Evolutionary conservation across 2,888 invertebrate species (phyloP).

Genomic region (Ctenicera cuprea): DNA sequence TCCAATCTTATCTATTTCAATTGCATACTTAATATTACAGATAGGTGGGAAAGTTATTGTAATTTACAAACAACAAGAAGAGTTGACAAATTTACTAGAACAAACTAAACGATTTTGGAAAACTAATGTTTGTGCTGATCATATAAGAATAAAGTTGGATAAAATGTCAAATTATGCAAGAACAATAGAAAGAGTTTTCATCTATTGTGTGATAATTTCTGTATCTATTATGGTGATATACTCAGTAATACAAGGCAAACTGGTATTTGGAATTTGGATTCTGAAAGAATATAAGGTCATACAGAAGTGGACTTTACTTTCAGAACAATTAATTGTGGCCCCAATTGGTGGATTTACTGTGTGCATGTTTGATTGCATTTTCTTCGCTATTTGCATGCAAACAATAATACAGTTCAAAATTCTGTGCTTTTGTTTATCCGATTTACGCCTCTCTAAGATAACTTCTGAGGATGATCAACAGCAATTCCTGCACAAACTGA

Average conservation of each 20-base stretch:
- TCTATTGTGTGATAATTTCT: neutral
- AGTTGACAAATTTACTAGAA: neutral
- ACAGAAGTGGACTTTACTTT: neutral
- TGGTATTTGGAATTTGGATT: neutral
- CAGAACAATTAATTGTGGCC: neutral
- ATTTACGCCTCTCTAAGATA: neutral
- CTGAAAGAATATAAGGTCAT: neutral
- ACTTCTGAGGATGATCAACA: neutral
- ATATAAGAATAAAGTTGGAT: neutral
- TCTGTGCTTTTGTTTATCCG: neutral
- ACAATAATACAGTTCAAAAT: slow-evolving; percentile 1
- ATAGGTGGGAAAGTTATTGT: neutral
- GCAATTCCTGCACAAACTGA: neutral
- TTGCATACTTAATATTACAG: neutral
- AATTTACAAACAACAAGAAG: neutral
- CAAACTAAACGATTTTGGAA: neutral
- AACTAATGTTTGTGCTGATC: neutral
- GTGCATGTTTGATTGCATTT: neutral
- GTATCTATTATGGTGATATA: neutral
- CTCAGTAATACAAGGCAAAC: neutral
- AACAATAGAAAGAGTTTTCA: neutral
- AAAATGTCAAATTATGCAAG: neutral
- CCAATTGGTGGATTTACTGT: neutral
- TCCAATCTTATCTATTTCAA: too few relatives aligned
- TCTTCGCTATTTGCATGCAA: neutral